phyloP scores from a whole-genome alignment of 2,888 invertebrate species.

The Theretra japonica region DNA sequence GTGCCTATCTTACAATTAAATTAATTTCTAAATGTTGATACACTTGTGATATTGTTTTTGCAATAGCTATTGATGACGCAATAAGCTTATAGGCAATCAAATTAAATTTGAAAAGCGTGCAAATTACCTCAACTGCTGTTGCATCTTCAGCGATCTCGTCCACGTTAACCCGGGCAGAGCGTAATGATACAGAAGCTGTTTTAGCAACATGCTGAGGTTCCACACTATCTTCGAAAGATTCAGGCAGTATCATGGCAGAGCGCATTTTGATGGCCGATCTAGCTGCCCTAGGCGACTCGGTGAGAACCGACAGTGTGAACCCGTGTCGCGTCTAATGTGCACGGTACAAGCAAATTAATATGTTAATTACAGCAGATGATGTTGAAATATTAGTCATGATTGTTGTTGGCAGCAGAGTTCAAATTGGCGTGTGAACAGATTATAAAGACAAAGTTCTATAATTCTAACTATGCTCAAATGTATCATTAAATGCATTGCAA shows the following conservation, averaged over 20 bases:
- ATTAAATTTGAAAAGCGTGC: not conserved
- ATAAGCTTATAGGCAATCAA: not conserved
- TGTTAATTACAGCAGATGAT: conserved; percentile 3
- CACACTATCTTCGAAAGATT: not conserved
- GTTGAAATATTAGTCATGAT: not conserved
- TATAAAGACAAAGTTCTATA: not conserved
- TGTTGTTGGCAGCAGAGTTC: no score
- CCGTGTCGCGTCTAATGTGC: conserved; percentile 66
- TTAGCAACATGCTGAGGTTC: not conserved
- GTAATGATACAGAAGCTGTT: not conserved
- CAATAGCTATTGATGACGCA: not conserved
- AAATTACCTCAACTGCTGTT: conserved; percentile 15
- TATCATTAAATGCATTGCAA: no score
- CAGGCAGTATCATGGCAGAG: conserved; percentile 47
- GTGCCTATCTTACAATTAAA: no score
- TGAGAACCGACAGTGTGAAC: conserved; percentile 52
- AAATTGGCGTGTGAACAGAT: not conserved
- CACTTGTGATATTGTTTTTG: not conserved
- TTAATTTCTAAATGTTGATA: no score
- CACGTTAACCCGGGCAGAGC: not conserved
- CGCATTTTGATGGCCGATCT: conserved; percentile 60
- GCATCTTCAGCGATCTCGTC: conserved; percentile 18
- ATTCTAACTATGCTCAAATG: no score
- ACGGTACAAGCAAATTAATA: conserved; percentile 43
- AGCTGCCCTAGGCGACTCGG: conserved; percentile 47